Conservation (phyloP, 2,113 vertebrate species). For the Siniperca chuatsi region DNA sequence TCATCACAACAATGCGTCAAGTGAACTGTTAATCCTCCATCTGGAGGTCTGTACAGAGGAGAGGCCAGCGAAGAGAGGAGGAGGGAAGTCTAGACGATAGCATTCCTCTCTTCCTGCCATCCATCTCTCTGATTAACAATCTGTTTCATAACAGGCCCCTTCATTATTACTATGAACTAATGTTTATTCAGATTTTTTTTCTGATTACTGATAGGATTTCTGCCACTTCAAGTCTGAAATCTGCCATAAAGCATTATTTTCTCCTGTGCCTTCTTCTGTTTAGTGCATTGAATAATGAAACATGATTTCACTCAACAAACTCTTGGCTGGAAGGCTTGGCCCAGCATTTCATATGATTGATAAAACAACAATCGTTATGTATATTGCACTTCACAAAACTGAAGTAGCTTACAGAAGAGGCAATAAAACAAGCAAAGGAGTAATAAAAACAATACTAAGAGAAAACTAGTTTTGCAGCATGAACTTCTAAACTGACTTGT, state of each 20-base stretch:
- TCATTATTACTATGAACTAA: constrained; percentile 19
- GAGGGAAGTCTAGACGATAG: constrained; percentile 68
- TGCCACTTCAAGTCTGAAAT: background rate
- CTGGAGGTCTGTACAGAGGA: constrained; percentile 47
- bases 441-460: background rate
- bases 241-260: background rate
- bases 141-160: constrained; percentile 17
- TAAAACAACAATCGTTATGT: background rate
- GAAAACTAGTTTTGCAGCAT: background rate
- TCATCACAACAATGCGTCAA: constrained; percentile 56
- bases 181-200: background rate
- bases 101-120: constrained; percentile 63
- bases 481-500: background rate
- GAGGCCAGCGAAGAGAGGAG: constrained; percentile 33
- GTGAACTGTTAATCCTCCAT: constrained; percentile 68
- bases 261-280: background rate
- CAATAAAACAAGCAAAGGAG: background rate
- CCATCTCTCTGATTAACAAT: constrained; percentile 49
- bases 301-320: background rate
- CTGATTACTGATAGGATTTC: background rate
- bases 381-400: background rate
- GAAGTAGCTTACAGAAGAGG: background rate
- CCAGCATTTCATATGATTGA: background rate
- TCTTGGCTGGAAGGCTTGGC: background rate
- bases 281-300: too few relatives aligned